Evolutionary conservation across 2,888 invertebrate species (phyloP).

Genomic region (Athripsodes cinereus): DNA sequence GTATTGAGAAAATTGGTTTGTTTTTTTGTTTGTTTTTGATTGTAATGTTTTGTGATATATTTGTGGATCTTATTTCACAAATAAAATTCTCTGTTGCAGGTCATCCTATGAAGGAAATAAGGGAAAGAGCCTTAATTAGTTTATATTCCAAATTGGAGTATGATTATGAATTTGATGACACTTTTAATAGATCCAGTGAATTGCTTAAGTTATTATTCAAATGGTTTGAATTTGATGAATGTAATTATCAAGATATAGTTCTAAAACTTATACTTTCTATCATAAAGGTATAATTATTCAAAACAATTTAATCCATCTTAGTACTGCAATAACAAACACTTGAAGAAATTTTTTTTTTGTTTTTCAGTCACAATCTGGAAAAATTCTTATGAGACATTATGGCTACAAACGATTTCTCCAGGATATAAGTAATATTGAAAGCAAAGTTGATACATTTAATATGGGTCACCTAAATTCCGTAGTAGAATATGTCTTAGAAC

Average conservation of each 20-base stretch:
- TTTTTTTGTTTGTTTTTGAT: background rate
- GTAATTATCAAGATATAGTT: constrained; percentile 51
- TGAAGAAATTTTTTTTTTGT: constrained; percentile 1
- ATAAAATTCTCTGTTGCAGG: no score
- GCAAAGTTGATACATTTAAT: constrained; percentile 41
- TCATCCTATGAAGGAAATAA: constrained; percentile 53
- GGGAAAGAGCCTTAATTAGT: constrained; percentile 49
- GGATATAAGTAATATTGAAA: constrained; percentile 40
- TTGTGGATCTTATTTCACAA: no score
- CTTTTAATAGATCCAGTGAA: constrained; percentile 52
- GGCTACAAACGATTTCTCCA: constrained; percentile 40
- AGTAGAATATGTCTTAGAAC: constrained; percentile 39
- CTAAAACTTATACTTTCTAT: constrained; percentile 50
- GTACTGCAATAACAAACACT: no score
- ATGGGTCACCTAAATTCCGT: constrained; percentile 42
- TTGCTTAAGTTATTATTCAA: constrained; percentile 53
- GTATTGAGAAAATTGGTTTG: constrained; percentile 14
- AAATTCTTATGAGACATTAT: constrained; percentile 46
- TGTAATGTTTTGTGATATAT: background rate
- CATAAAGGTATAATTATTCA: constrained; percentile 52
- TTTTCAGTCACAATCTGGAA: constrained; percentile 50
- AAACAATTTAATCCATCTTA: no score
- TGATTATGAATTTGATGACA: constrained; percentile 56
- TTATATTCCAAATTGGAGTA: constrained; percentile 56
- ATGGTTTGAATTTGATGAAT: constrained; percentile 55